Base-by-base conservation (phyloP, 1,140 invertebrate genomes). In the Zaprionus inermis region DNA sequence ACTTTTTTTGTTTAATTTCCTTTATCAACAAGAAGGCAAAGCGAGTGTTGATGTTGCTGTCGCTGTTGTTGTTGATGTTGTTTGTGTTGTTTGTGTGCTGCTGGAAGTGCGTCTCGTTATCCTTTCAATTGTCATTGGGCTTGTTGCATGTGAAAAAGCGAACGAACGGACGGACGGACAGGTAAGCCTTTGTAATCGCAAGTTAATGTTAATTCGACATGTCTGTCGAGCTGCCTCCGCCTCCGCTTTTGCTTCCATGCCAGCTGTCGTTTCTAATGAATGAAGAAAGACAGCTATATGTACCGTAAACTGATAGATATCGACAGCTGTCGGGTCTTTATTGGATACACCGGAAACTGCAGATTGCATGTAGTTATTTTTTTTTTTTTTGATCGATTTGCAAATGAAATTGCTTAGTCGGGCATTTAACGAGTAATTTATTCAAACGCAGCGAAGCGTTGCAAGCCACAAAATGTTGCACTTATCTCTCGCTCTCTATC, bases 1-100 rank as follows among this genome's bases (percentile, higher is more conserved):
- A 89, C 80, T 75, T 77, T 80, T 78, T 72, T 63, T 89, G 83
- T 83, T 83, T 86, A 82, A 88, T 86, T 86, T 86, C 82, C 86
- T 82, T 86, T 81, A 86, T 86, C 81, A 84, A 83, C 81, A 81
- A 69, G 80, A 60, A 41, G 69, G 69, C 72, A 72, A 72, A 38
- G 51, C 63, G 44, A 44, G 32, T 24, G 66, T 66, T 66, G 63
- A 41, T 66, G 52, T 66, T 46, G 64, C 38, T 18, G 18, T 14
- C 18, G 32, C 38, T 54, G 24, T 28, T 32, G 44, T 12, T 56
- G 4, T 10, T 5, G 12, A 1, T 46, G 55, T 36, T 69, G 49
- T 56, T 20, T 38, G 24, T 60, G 44, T 22, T 49, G 11, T 56
- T 56, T 75, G 66, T 57, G 36, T 61, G 49, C 63, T 16, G 11